Evolutionary conservation across 2,888 invertebrate species (phyloP), one percentile per base, ranked within the genome.

Genomic region (Pharmacophagus antenor): DNA sequence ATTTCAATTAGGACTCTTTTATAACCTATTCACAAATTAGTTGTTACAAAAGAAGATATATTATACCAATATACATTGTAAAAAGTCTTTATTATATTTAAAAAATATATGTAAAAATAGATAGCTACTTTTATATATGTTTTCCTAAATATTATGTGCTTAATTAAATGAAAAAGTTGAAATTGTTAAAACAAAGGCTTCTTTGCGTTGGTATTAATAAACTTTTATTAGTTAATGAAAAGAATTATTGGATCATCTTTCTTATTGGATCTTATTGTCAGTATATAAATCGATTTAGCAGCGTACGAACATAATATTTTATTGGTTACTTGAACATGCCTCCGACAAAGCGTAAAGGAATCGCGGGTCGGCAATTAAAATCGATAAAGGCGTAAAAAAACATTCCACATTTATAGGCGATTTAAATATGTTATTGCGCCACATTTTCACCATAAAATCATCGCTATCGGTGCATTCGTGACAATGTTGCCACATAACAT

Each of bases 401-500:
- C 55, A 60, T 55, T 50, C 46, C 17, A 47, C 20, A 7, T n/a
- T 47, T 47, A 46, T 47, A 44, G 37, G 31, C 31, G 48, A 58
- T 52, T 58, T 18, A 20, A 27, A 37, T 7, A 21, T 48, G 41
- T 56, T 56, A 59, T 54, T 54, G 51, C 37, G 56, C 51, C 55
- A 56, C 55, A 60, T 56, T 60, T 56, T 56, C 37, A 42, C 47
- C 56, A 61, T 61, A 61, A 61, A 61, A 56, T 48, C 25, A 46
- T 22, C 56, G 48, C 61, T 67, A 66, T 66, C 67, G 50, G 58
- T 52, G 54, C 17, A 62, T 67, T 65, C 67, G 67, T 67, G 67
- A 67, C 66, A 64, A 63, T 47, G 62, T 65, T 64, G 62, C 54
- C 61, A 65, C 63, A 66, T n/a, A 37, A 64, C 62, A 64, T 66